A percentile compares a stretch with the other conserved stretches of the same genome.
phyloP scores from a whole-genome alignment of 2,113 vertebrate genomes.

The Rousettus leschenaultii region DNA sequence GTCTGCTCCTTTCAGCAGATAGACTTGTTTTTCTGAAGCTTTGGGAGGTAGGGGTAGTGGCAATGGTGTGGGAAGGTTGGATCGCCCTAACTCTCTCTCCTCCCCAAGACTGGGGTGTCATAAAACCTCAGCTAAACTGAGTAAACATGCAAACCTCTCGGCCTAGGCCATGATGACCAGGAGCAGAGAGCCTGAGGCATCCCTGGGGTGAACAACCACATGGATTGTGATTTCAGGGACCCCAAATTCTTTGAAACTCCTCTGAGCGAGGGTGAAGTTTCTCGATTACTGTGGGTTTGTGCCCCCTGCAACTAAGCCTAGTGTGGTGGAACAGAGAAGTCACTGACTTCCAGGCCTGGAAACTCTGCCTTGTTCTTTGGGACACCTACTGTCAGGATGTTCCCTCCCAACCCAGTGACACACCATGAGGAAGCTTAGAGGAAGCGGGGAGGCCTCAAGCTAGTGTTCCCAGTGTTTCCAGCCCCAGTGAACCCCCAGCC shows the following conservation, averaged over 20 bases:
- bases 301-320: not conserved
- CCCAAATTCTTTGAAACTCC: not conserved
- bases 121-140: not conserved
- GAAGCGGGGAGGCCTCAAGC: accelerated
- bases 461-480: not conserved
- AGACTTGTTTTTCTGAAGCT: slow-evolving; percentile 11
- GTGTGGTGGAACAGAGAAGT: not conserved
- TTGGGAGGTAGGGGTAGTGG: not conserved
- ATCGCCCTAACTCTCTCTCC: not conserved
- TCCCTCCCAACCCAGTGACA: not conserved
- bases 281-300: not conserved
- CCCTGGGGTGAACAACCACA: accelerated
- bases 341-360: not conserved
- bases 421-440: not conserved
- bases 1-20: not conserved
- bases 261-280: not conserved
- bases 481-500: accelerated
- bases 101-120: not conserved
- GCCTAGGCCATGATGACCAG: not conserved
- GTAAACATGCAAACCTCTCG: not conserved
- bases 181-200: not conserved
- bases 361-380: not conserved
- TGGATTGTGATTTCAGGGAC: not conserved
- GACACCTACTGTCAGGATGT: not conserved
- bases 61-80: not conserved